These are phyloP conservation scores for Drosophila rhopaloa DNA, from an alignment of 1,140 invertebrate species.

Conservation along the genomic window DNA sequence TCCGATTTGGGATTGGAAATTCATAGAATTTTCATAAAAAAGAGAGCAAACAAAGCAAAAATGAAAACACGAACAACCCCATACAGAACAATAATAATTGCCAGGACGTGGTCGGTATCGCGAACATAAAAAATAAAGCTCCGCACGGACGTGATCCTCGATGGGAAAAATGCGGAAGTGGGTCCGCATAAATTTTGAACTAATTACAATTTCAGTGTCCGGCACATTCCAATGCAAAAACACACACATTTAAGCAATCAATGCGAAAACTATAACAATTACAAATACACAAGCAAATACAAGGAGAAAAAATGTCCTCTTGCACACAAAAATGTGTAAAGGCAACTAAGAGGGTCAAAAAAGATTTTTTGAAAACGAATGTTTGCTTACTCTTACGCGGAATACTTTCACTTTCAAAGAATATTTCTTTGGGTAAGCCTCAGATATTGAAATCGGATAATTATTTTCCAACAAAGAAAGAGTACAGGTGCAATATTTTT, in stretches of 20 bases:
- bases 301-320: slow-evolving; percentile 11
- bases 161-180: slow-evolving; percentile 59
- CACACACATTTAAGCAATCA: slow-evolving; percentile 41
- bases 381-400: not conserved
- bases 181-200: slow-evolving; percentile 74
- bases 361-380: not conserved
- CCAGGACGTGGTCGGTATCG: slow-evolving; percentile 36
- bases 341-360: not conserved
- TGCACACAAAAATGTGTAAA: slow-evolving; percentile 7
- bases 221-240: slow-evolving; percentile 28
- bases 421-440: not conserved
- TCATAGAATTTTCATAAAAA: slow-evolving; percentile 68
- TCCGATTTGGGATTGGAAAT: slow-evolving; percentile 75
- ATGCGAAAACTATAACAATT: slow-evolving; percentile 74
- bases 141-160: slow-evolving; percentile 61
- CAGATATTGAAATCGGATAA: too few species aligned
- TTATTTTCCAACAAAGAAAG: too few species aligned
- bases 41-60: slow-evolving; percentile 6
- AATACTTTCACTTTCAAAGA: not conserved
- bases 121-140: slow-evolving; percentile 59
- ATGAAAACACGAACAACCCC: slow-evolving; percentile 18
- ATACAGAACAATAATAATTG: slow-evolving; percentile 39
- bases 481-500: too few species aligned
- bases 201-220: slow-evolving; percentile 81
- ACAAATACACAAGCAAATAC: slow-evolving; percentile 59